These are phyloP conservation scores for Luperina nickerlii DNA, from an alignment of 2,888 invertebrate species.

Conservation along the genomic window DNA sequence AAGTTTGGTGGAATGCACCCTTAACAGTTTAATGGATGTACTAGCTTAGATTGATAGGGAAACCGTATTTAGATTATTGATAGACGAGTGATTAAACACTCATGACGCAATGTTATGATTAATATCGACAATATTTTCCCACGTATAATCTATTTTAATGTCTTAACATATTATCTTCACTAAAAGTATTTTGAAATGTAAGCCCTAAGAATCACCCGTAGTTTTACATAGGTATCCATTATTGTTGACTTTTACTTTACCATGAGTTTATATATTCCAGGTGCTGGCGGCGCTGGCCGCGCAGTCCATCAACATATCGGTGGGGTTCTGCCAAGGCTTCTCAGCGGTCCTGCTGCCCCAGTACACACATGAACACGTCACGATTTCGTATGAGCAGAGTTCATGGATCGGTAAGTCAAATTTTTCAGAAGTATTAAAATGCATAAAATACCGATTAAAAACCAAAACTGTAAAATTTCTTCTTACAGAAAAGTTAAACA, in stretches of 20 bases:
- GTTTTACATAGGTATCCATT: neutral
- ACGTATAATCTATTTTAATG: neutral
- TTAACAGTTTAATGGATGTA: neutral
- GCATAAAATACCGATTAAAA: neutral
- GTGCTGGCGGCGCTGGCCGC: constrained; percentile 93
- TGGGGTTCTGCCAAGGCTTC: constrained; percentile 94
- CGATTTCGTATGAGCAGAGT: constrained; percentile 91
- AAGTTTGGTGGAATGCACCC: too few species aligned
- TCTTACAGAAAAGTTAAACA: neutral
- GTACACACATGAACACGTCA: constrained; percentile 89
- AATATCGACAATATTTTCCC: neutral
- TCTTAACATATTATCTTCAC: neutral
- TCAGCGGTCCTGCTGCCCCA: constrained; percentile 94
- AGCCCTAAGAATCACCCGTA: neutral
- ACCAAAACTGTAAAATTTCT: neutral
- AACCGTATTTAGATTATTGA: constrained; percentile 3
- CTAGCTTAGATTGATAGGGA: constrained; percentile 1
- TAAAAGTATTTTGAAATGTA: neutral
- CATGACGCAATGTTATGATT: neutral
- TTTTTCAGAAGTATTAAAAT: neutral
- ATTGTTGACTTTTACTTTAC: constrained; percentile 51
- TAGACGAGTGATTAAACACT: neutral
- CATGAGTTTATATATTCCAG: constrained; percentile 83
- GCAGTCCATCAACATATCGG: constrained; percentile 94
- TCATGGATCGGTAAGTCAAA: constrained; percentile 92